These are phyloP conservation scores for Heterochromis multidens DNA, from an alignment of 2,113 vertebrate species.

Conservation along the genomic window DNA sequence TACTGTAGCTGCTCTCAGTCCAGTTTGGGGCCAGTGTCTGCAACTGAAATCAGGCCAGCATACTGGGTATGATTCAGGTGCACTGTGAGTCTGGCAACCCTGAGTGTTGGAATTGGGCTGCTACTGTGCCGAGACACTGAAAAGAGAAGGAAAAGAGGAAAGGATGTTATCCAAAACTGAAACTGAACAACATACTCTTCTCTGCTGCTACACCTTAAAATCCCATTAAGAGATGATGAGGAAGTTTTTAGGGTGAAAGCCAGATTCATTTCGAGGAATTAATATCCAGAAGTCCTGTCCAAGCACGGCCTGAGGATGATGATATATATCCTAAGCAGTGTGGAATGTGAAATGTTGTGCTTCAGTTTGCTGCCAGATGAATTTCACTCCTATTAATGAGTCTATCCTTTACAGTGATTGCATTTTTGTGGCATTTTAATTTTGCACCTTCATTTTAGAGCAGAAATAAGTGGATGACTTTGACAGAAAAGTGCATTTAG, in stretches of 20 bases:
- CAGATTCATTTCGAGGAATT: constrained; percentile 23
- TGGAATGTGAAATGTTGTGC: neutral
- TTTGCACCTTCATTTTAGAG: neutral
- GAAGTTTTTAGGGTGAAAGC: constrained; percentile 7
- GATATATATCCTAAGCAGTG: neutral
- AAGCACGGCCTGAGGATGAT: neutral
- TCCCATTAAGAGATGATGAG: neutral
- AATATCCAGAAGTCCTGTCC: neutral
- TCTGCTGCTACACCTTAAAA: neutral
- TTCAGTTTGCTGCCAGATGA: neutral
- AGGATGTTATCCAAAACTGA: neutral
- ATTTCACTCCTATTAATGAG: constrained; percentile 1
- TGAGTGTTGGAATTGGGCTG: neutral
- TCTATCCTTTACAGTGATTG: neutral
- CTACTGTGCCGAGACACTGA: neutral
- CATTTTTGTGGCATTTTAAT: neutral
- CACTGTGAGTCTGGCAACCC: neutral
- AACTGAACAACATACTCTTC: neutral
- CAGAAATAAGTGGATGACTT: neutral
- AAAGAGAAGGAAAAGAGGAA: neutral
- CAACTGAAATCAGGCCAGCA: neutral
- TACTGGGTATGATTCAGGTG: neutral
- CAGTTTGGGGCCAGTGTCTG: neutral
- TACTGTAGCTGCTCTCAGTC: neutral
- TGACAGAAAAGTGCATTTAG: neutral